These are phyloP conservation scores for Mnemiopsis leidyi DNA, from an alignment of 37 sponge, comb jelly and placozoan genomes.

Conservation along the genomic window DNA sequence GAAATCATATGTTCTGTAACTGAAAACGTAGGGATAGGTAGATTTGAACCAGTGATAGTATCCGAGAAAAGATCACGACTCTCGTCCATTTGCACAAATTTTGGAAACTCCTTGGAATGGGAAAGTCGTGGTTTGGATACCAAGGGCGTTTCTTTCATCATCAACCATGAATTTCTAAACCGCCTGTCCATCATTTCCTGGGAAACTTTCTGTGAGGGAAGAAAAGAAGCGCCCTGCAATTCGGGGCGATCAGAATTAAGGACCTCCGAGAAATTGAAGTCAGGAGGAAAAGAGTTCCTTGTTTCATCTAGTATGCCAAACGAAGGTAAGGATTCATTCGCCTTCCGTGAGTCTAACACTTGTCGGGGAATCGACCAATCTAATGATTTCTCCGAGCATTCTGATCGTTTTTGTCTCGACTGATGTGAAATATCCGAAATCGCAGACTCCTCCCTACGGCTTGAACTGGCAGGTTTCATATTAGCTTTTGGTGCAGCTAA, in stretches of 20 bases:
- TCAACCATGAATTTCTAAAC: not conserved
- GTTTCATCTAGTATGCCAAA: not conserved
- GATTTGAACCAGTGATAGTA: no score
- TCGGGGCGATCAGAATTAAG: not conserved
- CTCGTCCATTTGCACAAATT: not conserved
- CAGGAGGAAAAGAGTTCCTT: not conserved
- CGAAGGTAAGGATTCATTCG: not conserved
- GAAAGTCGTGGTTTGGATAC: not conserved
- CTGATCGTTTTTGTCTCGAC: not conserved
- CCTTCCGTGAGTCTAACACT: no score
- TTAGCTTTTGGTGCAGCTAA: not conserved
- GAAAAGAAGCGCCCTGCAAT: not conserved
- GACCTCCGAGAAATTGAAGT: not conserved
- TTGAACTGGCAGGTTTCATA: not conserved
- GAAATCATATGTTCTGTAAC: no score
- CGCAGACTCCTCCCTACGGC: not conserved
- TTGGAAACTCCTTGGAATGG: not conserved
- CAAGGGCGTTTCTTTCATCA: not conserved
- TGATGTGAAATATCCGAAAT: not conserved
- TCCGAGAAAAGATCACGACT: conserved; percentile 17
- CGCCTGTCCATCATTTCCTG: not conserved
- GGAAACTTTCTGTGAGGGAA: not conserved
- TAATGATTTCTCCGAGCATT: no score
- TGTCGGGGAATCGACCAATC: no score
- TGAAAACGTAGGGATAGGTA: no score